A percentile compares a stretch with the other conserved stretches of the same genome.
phyloP scores from a whole-genome alignment of 2,888 invertebrate species.

The Mesochorus sp. region DNA sequence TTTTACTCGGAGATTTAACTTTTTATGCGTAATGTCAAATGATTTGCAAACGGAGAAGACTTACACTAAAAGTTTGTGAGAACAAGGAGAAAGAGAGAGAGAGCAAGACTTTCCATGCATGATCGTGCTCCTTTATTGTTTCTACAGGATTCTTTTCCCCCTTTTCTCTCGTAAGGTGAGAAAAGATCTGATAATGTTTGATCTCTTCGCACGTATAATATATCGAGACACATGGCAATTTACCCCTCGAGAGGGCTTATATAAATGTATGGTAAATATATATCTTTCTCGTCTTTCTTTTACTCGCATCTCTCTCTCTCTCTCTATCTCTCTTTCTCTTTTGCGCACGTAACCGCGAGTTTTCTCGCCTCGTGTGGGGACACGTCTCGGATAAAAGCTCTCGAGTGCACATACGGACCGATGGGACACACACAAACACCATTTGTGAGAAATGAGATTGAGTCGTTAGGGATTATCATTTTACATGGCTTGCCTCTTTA shows the following conservation, averaged over 20 bases:
- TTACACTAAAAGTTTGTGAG: too few species aligned
- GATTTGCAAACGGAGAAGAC: too few species aligned
- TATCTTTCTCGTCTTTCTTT: conserved; percentile 58
- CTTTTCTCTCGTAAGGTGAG: neutral
- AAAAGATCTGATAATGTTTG: conserved; percentile 23
- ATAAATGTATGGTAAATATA: neutral
- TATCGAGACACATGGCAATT: conserved; percentile 37
- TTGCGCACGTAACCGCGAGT: neutral
- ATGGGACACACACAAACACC: conserved; percentile 27
- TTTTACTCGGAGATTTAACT: too few species aligned
- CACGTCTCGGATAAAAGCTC: conserved; percentile 14
- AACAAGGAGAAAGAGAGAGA: neutral
- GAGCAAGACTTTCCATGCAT: neutral
- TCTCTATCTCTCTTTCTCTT: too few species aligned
- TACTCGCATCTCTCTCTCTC: conserved; percentile 48
- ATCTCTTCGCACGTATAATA: neutral
- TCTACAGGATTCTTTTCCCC: neutral
- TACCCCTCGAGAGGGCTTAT: conserved; percentile 37
- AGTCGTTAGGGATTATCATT: conserved; percentile 71
- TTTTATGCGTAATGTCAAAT: too few species aligned
- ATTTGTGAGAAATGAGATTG: conserved; percentile 66
- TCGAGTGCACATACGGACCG: conserved; percentile 22
- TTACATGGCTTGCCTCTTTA: conserved; percentile 64
- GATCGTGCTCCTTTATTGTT: too few species aligned
- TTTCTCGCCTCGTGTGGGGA: neutral